Evolutionary conservation across 2,888 invertebrate genomes (phyloP), one percentile per base, ranked within the genome.

Genomic region (Gnatocerus cornutus): DNA sequence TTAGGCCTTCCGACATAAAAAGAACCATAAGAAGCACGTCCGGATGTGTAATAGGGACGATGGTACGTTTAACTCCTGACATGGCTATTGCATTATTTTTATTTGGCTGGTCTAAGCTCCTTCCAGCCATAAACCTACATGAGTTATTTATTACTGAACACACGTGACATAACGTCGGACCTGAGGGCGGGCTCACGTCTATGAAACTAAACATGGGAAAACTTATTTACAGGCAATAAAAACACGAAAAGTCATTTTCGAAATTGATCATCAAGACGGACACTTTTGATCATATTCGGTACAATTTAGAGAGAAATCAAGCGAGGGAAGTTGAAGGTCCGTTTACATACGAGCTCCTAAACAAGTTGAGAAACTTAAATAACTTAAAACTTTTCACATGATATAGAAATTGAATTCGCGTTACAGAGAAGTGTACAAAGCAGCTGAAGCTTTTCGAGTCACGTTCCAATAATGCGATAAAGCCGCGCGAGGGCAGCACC

Each of bases 401-500:
- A 70, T 71, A 71, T 69, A 71, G 74, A 75, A 77, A 77, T 77
- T 77, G 77, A 75, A 77, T 77, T 77, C 77, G 72, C 73, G 72
- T 75, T 76, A 74, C 69, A 61, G 70, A 62, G 62, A 73, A 71
- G 55, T 71, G 67, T 71, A 71, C 67, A 71, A 71, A 73, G 69
- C 71, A 68, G 64, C 70, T 68, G 64, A 59, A 67, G 71, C 77
- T 78, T 80, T 80, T 79, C 80, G 76, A 79, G 82, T 81, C 82
- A 83, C 82, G 82, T 83, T 76, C 75, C 76, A 73, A 78, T 81
- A 83, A 83, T 82, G 79, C 76, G 81, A 82, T 82, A 81, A 80
- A 79, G 78, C 75, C 75, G 76, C 76, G 76, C 78, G 76, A 78
- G 79, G 77, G 76, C 76, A 75, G 77, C 77, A 72, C 70, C 74